Percentiles rank a stretch among this genome's conserved stretches.
phyloP scores from a whole-genome alignment of 2,113 vertebrate species.

The Lampris incognitus region DNA sequence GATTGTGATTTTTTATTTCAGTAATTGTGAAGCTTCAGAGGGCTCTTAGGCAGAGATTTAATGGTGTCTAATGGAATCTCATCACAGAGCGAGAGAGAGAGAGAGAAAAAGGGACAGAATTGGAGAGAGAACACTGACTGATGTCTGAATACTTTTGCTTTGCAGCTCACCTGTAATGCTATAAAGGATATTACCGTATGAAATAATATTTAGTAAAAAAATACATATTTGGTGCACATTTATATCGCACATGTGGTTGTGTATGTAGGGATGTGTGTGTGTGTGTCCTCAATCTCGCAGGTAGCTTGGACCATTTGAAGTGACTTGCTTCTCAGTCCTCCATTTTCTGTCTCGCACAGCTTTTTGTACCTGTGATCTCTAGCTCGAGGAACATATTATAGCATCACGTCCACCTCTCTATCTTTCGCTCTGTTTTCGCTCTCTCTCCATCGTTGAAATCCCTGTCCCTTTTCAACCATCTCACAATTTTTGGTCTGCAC shows the following conservation, averaged over 20 bases:
- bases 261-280: background rate
- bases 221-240: background rate
- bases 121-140: slow-evolving; percentile 46
- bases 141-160: slow-evolving; percentile 45
- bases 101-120: slow-evolving; percentile 56
- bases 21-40: slow-evolving; percentile 79
- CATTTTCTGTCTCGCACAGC: background rate
- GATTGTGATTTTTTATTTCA: slow-evolving; percentile 61
- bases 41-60: slow-evolving; percentile 78
- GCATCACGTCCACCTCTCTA: slow-evolving; percentile 30
- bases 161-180: slow-evolving; percentile 40
- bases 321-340: background rate
- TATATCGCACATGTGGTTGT: background rate
- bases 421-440: background rate
- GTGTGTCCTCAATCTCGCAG: background rate
- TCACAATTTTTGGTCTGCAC: slow-evolving; percentile 52
- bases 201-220: slow-evolving; percentile 7
- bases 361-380: slow-evolving; percentile 9
- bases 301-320: slow-evolving; percentile 8
- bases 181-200: slow-evolving; percentile 44
- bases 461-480: slow-evolving; percentile 29
- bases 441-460: slow-evolving; percentile 26
- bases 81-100: slow-evolving; percentile 62
- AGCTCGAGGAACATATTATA: slow-evolving; percentile 21
- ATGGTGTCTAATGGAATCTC: slow-evolving; percentile 83